Evolutionary conservation across 2,888 invertebrate species (phyloP), one percentile per base, ranked within the genome.

Genomic region (Drosophila kambysellisi): DNA sequence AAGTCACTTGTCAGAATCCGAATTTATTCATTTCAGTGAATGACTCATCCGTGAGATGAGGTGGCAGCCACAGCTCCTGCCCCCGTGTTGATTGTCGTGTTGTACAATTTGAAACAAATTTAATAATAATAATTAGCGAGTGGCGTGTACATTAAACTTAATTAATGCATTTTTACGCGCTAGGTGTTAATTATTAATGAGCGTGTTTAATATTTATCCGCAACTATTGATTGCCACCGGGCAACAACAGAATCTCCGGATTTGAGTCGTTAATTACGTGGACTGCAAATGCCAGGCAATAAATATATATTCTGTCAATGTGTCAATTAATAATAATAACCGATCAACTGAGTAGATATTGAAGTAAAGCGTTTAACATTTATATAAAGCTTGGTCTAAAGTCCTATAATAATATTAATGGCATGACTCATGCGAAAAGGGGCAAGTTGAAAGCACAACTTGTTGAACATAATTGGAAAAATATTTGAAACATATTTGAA

Each of bases 101-200:
- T 59, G 64, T 59, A 72, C 66, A 75, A 74, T 81, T 81, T 76
- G 57, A 75, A 72, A 74, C 66, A 73, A 78, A 86, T 88, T 83
- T 83, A 88, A 78, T 74, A 78, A 78, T 74, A 78, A 81, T 89
- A 87, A 87, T 89, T 89, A 85, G 70, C 63, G 50, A 20, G 7
- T 73, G 76, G 74, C 79, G 73, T 86, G 88, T 89, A 70, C 65
- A 84, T 80, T 71, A 67, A 65, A 71, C 51, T 81, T 79, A 88
- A 88, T 89, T 89, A 81, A 72, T 76, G 75, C 60, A 72, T 81
- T 76, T 84, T 79, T 74, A 70, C 88, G 78, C 86, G 80, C 75
- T 73, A 70, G 86, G 87, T 83, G 87, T 78, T 83, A 88, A 88
- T 90, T 75, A 77, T 83, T 67, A 71, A 74, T 73, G 77, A 74